A percentile compares a stretch with the other conserved stretches of the same genome.
phyloP scores from a whole-genome alignment of 2,113 vertebrate species.

The Mormoops blainvillei region DNA sequence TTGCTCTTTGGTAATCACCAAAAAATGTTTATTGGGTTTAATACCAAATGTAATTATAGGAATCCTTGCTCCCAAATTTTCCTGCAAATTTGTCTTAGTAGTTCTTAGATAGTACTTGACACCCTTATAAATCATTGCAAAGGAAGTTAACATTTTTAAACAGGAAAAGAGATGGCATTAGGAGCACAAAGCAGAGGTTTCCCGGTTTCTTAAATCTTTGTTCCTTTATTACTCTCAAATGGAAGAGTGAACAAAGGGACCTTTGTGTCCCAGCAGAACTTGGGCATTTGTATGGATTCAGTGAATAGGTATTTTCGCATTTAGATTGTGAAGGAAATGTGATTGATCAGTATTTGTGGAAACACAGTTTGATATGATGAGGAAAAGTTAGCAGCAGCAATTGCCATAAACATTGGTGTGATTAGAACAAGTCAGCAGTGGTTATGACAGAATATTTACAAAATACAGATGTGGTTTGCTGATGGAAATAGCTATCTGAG shows the following conservation, averaged over 20 bases:
- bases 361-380: neutral
- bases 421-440: neutral
- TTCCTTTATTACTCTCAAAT: neutral
- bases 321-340: neutral
- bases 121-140: neutral
- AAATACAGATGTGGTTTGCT: neutral
- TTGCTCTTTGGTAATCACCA: neutral
- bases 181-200: neutral
- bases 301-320: neutral
- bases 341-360: neutral
- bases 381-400: neutral
- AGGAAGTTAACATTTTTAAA: conserved; percentile 10
- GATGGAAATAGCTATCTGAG: neutral
- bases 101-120: neutral
- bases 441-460: neutral
- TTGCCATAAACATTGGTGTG: neutral
- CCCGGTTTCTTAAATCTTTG: neutral
- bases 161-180: neutral
- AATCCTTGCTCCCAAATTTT: neutral
- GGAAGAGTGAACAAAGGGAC: neutral
- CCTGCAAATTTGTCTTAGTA: neutral
- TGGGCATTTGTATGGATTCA: neutral
- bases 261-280: neutral
- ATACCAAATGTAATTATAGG: neutral
- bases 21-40: conserved; percentile 27